Base-by-base conservation (phyloP, 2,888 invertebrate genomes). In the Cryptus armator region DNA sequence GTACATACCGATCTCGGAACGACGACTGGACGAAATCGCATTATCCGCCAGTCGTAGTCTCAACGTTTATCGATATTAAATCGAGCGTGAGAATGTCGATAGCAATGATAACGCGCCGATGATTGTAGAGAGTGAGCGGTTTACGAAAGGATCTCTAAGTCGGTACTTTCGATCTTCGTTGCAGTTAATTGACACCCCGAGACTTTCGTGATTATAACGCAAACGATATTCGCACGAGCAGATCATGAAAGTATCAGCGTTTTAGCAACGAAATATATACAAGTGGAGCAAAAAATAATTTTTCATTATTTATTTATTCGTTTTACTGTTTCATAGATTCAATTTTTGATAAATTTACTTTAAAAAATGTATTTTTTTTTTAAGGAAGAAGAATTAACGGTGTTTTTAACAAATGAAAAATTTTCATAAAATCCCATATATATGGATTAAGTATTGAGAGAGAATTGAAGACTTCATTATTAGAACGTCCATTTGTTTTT, bases 41-140 rank as follows among this genome's bases (percentile, higher is more conserved):
- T 77, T 77, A 68, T 7, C 10, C 12, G 59, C 14, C 62, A 29
- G 7, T 56, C 3, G 4, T 32, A 14, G 12, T n/a, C 48, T 48
- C 3, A 14, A 48, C 9, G 48, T n/a, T 14, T 32, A 46, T 29
- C 75, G 64, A 64, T 75, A 64, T 75, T 37, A 59, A 70, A 77
- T 77, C 44, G 56, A 56, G 44, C 67, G 68, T 4, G 46, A 48
- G 14, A 59, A 46, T 46, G 44, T 46, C n/a, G 68, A 77, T 32
- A n/a, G 43, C 59, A 9, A 59, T 56, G 46, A 70, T 78, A 68
- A 70, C 59, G 12, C 37, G 14, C 2, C 10, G 32, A 29, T 32
- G 44, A 78, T 48, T 16, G 12, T 3, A 14, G 29, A 46, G 56
- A 53, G 48, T 29, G 56, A 16, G 56, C 43, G 12, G 46, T 37